Evolutionary conservation across 2,113 vertebrate genomes (phyloP).

Genomic region (Ceyx melanurus): DNA sequence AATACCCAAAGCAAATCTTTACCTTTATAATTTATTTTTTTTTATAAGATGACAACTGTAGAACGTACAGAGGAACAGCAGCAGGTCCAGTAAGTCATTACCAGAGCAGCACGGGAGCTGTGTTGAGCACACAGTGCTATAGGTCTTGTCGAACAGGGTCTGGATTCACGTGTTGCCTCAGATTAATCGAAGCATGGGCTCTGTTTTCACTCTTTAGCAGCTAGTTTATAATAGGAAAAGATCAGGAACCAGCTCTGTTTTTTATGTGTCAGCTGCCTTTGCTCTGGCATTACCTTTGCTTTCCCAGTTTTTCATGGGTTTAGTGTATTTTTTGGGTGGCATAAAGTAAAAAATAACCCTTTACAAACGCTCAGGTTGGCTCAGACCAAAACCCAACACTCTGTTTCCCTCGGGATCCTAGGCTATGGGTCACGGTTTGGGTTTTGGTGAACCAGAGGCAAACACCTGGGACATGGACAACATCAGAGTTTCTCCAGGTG

Average conservation of each 20-base stretch:
- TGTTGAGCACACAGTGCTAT: background rate
- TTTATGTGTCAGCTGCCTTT: background rate
- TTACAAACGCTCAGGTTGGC: background rate
- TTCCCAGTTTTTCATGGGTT: background rate
- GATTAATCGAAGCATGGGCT: background rate
- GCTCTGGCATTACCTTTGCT: background rate
- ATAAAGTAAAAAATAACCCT: background rate
- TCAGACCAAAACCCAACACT: background rate
- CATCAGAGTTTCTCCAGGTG: rapidly evolving
- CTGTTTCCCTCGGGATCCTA: background rate
- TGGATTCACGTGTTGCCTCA: background rate
- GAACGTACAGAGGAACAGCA: rapidly evolving
- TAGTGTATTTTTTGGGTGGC: background rate
- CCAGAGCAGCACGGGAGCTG: background rate
- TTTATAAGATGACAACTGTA: background rate
- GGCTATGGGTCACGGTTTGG: background rate
- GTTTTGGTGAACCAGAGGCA: background rate
- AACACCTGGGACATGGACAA: background rate
- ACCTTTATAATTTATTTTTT: background rate
- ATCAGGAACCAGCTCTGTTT: background rate
- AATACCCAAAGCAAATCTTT: background rate
- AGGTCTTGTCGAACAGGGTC: background rate
- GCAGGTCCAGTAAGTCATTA: background rate
- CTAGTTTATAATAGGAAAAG: conserved; percentile 18
- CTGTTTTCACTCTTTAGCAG: conserved; percentile 33